These are phyloP conservation scores for Scleropages formosus DNA, from an alignment of 2,797 vertebrate species.

Conservation along the genomic window DNA sequence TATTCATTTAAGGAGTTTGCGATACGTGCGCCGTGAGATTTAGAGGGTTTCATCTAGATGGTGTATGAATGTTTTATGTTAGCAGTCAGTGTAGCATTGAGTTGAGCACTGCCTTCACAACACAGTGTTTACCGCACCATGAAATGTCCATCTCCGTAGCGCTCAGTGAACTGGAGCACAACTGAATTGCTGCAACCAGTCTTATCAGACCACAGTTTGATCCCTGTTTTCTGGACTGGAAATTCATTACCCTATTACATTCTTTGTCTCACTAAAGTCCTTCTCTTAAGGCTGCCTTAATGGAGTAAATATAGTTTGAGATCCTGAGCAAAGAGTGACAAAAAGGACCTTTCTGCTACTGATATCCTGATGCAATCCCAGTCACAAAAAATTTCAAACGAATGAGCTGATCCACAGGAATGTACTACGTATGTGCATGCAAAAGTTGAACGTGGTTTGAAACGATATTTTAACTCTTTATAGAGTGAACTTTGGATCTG, in stretches of 20 bases:
- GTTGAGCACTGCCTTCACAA: not conserved
- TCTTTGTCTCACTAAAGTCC: not conserved
- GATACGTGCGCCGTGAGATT: not conserved
- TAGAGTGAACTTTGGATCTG: slow-evolving; percentile 83
- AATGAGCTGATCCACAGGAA: not conserved
- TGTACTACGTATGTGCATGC: too few species aligned
- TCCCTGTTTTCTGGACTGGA: not conserved
- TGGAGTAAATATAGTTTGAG: too few species aligned
- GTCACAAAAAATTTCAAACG: not conserved
- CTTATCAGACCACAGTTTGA: too few species aligned
- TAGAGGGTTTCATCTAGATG: slow-evolving; percentile 16
- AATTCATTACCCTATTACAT: too few species aligned
- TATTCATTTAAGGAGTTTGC: slow-evolving; percentile 24
- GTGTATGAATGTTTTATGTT: slow-evolving; percentile 30
- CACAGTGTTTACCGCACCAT: too few species aligned
- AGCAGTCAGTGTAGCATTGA: slow-evolving; percentile 20
- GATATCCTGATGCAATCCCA: not conserved
- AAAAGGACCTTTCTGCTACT: not conserved
- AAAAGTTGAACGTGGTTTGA: too few species aligned
- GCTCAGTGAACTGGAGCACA: too few species aligned
- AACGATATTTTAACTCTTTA: slow-evolving; percentile 33
- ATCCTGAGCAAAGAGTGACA: too few species aligned
- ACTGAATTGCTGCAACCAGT: too few species aligned
- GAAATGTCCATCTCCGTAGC: too few species aligned
- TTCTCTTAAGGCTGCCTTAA: too few species aligned